Evolutionary conservation across 2,113 vertebrate genomes (phyloP).

Genomic region (Pterocles orientalis): DNA sequence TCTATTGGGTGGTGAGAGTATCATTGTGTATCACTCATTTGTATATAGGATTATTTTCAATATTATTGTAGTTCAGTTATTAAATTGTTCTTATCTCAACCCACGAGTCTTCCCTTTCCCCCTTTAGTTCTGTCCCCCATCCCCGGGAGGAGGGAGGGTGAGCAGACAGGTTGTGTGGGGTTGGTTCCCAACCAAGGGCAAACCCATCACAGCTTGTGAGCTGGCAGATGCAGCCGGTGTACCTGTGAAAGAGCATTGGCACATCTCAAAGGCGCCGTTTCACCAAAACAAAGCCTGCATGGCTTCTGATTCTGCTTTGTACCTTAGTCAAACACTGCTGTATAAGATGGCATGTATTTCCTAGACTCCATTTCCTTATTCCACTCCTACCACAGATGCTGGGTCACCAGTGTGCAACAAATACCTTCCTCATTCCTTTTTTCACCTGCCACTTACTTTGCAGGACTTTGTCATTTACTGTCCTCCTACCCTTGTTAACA

Average conservation of each 20-base stretch:
- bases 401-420: not conserved
- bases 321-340: not conserved
- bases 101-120: no score
- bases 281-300: not conserved
- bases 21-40: no score
- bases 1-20: no score
- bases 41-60: no score
- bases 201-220: no score
- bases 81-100: no score
- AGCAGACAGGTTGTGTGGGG: no score
- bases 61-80: no score
- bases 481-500: not conserved
- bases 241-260: no score
- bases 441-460: not conserved
- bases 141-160: no score
- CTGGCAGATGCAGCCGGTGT: not conserved
- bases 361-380: not conserved
- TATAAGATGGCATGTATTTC: not conserved
- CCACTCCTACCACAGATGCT: not conserved
- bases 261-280: fast-evolving
- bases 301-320: not conserved
- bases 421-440: not conserved
- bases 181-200: no score
- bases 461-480: not conserved
- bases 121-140: no score